phyloP scores from a whole-genome alignment of 2,113 vertebrate species.

The Nasalis larvatus region DNA sequence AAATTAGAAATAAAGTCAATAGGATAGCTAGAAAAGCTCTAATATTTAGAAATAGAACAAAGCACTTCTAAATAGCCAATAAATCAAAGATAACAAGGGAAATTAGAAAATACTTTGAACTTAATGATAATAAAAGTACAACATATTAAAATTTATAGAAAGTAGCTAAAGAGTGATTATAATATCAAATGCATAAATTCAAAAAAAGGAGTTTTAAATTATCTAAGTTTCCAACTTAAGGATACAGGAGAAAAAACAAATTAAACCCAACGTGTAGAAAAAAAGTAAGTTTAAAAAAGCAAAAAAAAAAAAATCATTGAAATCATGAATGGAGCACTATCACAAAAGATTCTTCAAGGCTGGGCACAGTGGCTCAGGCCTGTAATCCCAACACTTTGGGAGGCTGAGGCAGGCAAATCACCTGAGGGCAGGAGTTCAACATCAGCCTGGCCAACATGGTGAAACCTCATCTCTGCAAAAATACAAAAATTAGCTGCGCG shows the following conservation, averaged over 20 bases:
- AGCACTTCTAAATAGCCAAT: neutral
- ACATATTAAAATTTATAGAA: neutral
- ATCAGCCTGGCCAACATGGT: no score
- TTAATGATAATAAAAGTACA: neutral
- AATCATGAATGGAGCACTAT: neutral
- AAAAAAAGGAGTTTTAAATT: neutral
- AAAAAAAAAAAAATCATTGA: neutral
- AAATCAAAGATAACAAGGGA: neutral
- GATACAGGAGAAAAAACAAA: neutral
- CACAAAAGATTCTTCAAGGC: neutral
- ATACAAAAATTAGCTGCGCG: no score
- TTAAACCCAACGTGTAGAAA: neutral
- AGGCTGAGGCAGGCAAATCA: no score
- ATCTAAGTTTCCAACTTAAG: neutral
- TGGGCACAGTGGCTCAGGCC: no score
- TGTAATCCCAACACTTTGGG: no score
- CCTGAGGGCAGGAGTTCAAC: no score
- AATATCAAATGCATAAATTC: neutral
- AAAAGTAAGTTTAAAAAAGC: neutral
- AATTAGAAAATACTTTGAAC: neutral
- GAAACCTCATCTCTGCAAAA: no score
- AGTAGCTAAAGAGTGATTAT: neutral
- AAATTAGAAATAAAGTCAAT: neutral
- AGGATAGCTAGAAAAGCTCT: neutral
- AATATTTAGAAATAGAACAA: neutral